Evolutionary conservation across 1,140 invertebrate species (phyloP).

Genomic region (Dreissena polymorpha): DNA sequence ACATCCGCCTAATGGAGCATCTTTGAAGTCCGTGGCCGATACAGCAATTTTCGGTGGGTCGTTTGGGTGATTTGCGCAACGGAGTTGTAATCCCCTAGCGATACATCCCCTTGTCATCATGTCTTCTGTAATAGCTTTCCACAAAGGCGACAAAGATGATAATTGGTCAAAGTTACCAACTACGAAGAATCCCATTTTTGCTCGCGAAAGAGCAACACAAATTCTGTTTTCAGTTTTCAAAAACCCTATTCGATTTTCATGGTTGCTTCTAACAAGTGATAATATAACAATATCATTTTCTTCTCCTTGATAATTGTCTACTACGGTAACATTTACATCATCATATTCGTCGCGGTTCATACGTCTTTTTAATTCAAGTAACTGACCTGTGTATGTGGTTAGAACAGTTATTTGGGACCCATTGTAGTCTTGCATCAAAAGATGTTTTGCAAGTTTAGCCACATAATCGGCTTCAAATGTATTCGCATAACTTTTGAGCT

Average conservation of each 20-base stretch:
- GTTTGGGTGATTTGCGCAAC: constrained; percentile 79
- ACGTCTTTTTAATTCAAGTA: constrained; percentile 64
- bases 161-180: constrained; percentile 86
- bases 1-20: constrained; percentile 18
- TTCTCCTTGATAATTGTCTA: constrained; percentile 89
- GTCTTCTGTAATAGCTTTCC: constrained; percentile 74
- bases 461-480: constrained; percentile 73
- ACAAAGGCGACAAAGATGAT: constrained; percentile 72
- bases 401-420: constrained; percentile 32
- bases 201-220: constrained; percentile 91
- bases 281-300: constrained; percentile 92
- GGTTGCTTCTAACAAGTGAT: constrained; percentile 88
- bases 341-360: constrained; percentile 64
- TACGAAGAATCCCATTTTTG: constrained; percentile 86
- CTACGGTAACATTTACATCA: constrained; percentile 82
- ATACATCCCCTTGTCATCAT: constrained; percentile 57
- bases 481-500: constrained; percentile 75
- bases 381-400: constrained; percentile 67
- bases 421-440: constrained; percentile 76
- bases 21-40: not conserved
- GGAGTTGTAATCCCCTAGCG: constrained; percentile 71
- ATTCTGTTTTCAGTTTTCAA: constrained; percentile 88
- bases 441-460: constrained; percentile 69
- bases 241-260: constrained; percentile 87
- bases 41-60: constrained; percentile 21